Base-by-base conservation (phyloP, 2,797 vertebrate species). In the Hoplostethus atlanticus region DNA sequence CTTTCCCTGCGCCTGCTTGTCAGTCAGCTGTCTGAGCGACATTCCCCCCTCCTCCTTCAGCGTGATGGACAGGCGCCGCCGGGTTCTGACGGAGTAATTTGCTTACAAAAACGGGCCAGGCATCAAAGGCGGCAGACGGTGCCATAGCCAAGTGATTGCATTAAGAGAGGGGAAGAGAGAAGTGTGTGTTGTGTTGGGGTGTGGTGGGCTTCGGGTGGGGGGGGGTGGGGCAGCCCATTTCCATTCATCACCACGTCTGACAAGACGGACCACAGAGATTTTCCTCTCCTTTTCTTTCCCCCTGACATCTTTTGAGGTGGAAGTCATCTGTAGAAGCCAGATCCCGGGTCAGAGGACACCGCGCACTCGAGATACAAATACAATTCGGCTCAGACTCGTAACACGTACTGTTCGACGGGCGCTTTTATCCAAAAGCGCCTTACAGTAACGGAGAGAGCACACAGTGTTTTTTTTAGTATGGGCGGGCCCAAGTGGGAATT, bases 71-170 rank as follows among this genome's bases (percentile, higher is more conserved):
- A 93, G 92, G 88, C 83, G 64, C 83, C 85, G 87, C 87, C 73
- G 84, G 91, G 77, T 96, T 96, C 92, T 95, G 94, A 96, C 90
- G 93, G 94, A 93, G 92, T 95, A 93, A 96, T 96, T 96, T 96
- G 92, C 94, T 92, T 90, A 92, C 93, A 92, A 94, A 90, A 90
- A 84, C 5, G 62, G 71, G 61, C 36, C 79, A 42, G 44, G 51
- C 64, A 90, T 92, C 81, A 92, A 92, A 94, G 88, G 84, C 92
- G 92, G 92, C 83, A 93, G 88, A 44, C 7, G 63, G 76, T 57
- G 85, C 89, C 76, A 73, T 80, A 80, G 88, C 85, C 84, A 77
- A 91, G 92, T 91, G 93, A 94, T 93, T 93, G 92, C 86, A 92
- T 91, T 92, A 92, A 88, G 85, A 89, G 74, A 31, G 40, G 83